A percentile compares a stretch with the other conserved stretches of the same genome.
phyloP scores from a whole-genome alignment of 1,140 invertebrate genomes.

The Cyclina sinensis region DNA sequence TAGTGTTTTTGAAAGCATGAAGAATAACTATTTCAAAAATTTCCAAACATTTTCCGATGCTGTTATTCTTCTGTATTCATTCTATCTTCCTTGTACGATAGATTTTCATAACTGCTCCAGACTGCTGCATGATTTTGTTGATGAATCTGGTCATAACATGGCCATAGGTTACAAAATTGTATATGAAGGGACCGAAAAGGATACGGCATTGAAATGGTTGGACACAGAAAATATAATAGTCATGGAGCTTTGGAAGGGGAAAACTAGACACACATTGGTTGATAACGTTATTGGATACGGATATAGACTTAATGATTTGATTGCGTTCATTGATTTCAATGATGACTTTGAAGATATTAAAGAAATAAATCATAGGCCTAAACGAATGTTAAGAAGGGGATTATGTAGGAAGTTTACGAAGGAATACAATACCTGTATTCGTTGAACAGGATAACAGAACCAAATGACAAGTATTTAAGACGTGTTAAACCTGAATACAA shows the following conservation, averaged over 20 bases:
- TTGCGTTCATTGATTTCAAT: no score
- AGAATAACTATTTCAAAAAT: background rate
- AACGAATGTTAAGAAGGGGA: no score
- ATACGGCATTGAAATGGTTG: background rate
- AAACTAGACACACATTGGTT: background rate
- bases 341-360: no score
- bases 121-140: background rate
- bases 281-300: no score
- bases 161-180: background rate
- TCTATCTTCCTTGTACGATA: background rate
- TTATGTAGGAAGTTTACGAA: no score
- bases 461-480: no score
- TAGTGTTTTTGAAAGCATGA: background rate
- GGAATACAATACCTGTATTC: no score
- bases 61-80: background rate
- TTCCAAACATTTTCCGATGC: background rate
- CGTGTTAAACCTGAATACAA: no score
- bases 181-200: background rate
- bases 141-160: background rate
- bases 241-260: background rate
- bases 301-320: no score
- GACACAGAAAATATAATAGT: background rate
- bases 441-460: no score
- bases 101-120: background rate
- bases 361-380: no score